phyloP scores from a whole-genome alignment of 2,113 vertebrate genomes.

The Crotalus horridus region DNA sequence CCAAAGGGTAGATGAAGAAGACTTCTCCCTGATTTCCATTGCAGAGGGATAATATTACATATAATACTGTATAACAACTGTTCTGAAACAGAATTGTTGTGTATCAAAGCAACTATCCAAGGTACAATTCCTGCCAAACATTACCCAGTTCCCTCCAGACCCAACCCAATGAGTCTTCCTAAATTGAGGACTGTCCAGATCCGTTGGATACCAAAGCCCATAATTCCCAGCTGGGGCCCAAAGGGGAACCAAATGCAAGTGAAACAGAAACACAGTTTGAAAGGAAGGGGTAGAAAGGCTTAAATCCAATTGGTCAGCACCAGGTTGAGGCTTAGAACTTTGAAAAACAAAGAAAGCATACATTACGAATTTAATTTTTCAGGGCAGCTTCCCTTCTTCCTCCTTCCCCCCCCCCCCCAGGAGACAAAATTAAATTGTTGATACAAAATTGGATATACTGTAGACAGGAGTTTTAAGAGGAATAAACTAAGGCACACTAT shows the following conservation, averaged over 20 bases:
- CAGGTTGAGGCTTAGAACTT: not conserved
- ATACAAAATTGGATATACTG: constrained; percentile 5
- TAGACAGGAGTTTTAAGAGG: not conserved
- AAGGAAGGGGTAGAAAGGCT: not conserved
- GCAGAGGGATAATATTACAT: not conserved
- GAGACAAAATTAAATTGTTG: constrained; percentile 10
- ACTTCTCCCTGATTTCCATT: too few species aligned
- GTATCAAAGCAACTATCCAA: not conserved
- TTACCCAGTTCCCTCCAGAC: not conserved
- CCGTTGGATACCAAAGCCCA: not conserved
- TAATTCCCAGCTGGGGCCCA: not conserved
- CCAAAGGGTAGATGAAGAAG: not conserved
- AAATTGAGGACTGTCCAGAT: not conserved
- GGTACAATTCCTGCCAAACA: not conserved
- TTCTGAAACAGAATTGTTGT: not conserved
- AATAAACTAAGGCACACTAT: not conserved
- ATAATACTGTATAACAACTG: not conserved
- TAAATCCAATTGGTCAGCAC: not conserved
- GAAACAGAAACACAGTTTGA: not conserved
- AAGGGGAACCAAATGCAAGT: not conserved
- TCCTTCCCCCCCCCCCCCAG: not conserved
- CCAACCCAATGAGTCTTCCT: not conserved
- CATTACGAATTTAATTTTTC: not conserved
- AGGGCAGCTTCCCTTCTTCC: not conserved
- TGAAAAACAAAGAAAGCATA: not conserved